A percentile compares a stretch with the other conserved stretches of the same genome.
phyloP scores from a whole-genome alignment of 2,888 invertebrate species.

The Clusia tigrina region DNA sequence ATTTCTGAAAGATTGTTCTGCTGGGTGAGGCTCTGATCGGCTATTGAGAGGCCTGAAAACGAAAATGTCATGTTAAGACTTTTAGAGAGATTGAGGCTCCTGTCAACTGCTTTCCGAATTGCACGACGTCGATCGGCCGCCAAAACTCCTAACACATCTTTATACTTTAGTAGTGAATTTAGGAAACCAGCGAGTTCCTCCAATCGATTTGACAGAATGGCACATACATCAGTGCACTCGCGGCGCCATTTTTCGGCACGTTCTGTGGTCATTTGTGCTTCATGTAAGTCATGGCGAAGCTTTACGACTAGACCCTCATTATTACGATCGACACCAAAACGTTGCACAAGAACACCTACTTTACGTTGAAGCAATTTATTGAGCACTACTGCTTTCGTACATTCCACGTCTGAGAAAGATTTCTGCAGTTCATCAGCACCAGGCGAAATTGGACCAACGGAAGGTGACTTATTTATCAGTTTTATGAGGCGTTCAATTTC shows the following conservation, averaged over 20 bases:
- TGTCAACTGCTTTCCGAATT: constrained; percentile 68
- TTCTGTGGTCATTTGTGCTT: constrained; percentile 52
- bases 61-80: constrained; percentile 64
- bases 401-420: constrained; percentile 58
- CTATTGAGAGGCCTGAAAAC: constrained; percentile 59
- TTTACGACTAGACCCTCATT: constrained; percentile 44
- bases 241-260: constrained; percentile 57
- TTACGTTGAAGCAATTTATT: constrained; percentile 60
- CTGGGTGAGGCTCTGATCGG: constrained; percentile 66
- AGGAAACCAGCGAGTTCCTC: constrained; percentile 71
- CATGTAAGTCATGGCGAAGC: constrained; percentile 49
- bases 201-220: constrained; percentile 67
- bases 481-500: constrained; percentile 67
- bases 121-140: constrained; percentile 66
- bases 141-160: constrained; percentile 67
- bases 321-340: constrained; percentile 46
- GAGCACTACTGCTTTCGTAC: constrained; percentile 52
- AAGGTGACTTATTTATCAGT: constrained; percentile 40
- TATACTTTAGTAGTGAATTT: constrained; percentile 68
- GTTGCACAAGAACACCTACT: constrained; percentile 55
- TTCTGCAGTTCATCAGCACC: constrained; percentile 47
- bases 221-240: constrained; percentile 60
- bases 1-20: constrained; percentile 66
- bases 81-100: constrained; percentile 67
- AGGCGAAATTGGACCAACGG: constrained; percentile 35